phyloP scores from a whole-genome alignment of 1,140 invertebrate species.

The Meteorus sp. region DNA sequence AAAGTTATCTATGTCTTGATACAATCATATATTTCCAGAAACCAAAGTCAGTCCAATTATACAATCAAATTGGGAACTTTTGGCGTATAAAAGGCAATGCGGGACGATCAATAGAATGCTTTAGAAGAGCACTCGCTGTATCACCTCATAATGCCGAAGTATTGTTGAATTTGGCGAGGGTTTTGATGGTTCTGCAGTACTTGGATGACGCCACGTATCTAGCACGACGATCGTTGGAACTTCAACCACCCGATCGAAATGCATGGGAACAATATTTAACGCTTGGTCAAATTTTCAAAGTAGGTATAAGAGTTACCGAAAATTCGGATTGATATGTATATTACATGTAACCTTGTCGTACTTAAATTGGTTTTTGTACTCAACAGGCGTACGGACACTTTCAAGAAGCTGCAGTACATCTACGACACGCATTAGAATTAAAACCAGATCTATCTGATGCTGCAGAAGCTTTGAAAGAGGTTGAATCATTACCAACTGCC shows the following conservation, averaged over 20 bases:
- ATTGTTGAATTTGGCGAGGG: conserved; percentile 79
- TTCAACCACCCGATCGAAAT: conserved; percentile 79
- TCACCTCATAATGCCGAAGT: conserved; percentile 86
- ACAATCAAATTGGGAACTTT: conserved; percentile 89
- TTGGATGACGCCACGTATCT: conserved; percentile 86
- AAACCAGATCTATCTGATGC: conserved; percentile 83
- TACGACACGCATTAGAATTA: conserved; percentile 77
- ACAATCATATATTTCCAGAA: conserved; percentile 61
- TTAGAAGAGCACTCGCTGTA: conserved; percentile 78
- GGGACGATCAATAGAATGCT: conserved; percentile 83
- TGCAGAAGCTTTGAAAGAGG: conserved; percentile 73
- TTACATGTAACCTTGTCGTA: not conserved
- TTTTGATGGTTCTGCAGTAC: conserved; percentile 83
- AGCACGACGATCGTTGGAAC: conserved; percentile 72
- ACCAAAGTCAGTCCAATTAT: conserved; percentile 82
- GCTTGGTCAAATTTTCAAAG: conserved; percentile 79
- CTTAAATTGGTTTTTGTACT: conserved; percentile 13
- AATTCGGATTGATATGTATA: not conserved
- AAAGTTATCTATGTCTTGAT: not conserved
- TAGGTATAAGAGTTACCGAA: conserved; percentile 33
- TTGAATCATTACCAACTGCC: conserved; percentile 72
- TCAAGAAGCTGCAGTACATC: conserved; percentile 79
- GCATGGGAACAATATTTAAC: conserved; percentile 91
- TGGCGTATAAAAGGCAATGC: conserved; percentile 85
- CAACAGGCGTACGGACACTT: conserved; percentile 76